Base-by-base conservation (phyloP, 2,113 vertebrate species). In the Sinocyclocheilus maitianheensis region DNA sequence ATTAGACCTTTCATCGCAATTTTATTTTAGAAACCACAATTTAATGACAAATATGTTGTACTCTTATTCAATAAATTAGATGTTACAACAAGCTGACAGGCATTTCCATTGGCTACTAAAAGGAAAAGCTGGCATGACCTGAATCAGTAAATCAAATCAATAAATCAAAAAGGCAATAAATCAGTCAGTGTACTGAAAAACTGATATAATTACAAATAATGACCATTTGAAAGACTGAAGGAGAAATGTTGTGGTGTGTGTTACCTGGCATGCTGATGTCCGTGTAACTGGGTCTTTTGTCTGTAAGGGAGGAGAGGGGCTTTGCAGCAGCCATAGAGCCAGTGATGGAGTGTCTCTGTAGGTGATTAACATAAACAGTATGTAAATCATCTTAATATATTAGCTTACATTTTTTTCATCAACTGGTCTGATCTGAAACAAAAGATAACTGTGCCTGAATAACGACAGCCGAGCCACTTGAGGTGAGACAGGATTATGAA, bases 241-340 rank as follows among this genome's bases (percentile, higher is more conserved):
- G 26, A 53, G 14, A 58, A 77, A n/a, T 30, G 8, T 74, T 10
- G 58, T 22, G n/a, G 74, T 58, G n/a, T 75, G 24, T n/a, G 58
- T 8, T 82, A 97, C 96, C 96, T 93, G 96, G 95, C 71, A 96
- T 95, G 18, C 95, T 96, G 26, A 97, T 93, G 87, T 97, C 96
- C 4, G 95, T 93, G 71, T 96, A 97, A 89, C 95, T 96, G n/a
- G 95, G 91, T 83, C 96, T 95, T 91, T 97, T 97, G 84, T 97
- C 96, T 26, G 96, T 90, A 85, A 97, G 91, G 0, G 96, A 84
- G 10, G 96, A 90, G 26, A 97, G 93, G 37, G 96, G 93, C 84
- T 97, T 97, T 9, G 96, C 88, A 30, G 95, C 24, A 5, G 0
- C 94, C 79, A 81, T 81, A 18, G 79, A 81, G 48, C 81, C 81